phyloP scores from a whole-genome alignment of 2,113 vertebrate species.

The Onychostruthus taczanowskii region DNA sequence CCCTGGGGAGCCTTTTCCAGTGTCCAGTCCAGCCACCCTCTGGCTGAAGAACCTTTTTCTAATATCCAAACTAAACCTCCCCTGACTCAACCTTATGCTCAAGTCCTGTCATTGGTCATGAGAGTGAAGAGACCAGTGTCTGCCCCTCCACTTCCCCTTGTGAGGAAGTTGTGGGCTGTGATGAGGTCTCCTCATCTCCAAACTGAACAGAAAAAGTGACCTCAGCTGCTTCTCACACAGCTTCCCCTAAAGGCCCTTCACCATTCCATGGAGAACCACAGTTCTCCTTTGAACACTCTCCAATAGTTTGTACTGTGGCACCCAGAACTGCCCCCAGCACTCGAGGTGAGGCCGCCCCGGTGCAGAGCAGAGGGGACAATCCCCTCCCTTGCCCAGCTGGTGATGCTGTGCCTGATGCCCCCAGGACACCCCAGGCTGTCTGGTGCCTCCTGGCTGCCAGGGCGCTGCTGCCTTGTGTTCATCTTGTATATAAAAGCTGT shows the following conservation, averaged over 20 bases:
- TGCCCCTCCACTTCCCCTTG: neutral
- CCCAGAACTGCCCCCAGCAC: neutral
- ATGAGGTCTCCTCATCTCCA: neutral
- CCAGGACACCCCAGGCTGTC: neutral
- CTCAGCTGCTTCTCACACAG: fast-evolving
- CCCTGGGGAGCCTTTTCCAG: neutral
- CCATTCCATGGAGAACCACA: neutral
- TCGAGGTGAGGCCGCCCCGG: fast-evolving
- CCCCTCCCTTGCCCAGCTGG: fast-evolving
- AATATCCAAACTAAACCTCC: neutral
- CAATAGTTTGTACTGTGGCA: neutral
- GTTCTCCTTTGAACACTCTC: neutral
- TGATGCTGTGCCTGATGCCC: neutral
- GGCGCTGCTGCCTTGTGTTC: neutral
- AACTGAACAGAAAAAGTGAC: neutral
- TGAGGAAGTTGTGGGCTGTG: neutral
- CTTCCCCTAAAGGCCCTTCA: neutral
- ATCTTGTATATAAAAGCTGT: neutral
- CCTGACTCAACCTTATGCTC: neutral
- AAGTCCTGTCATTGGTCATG: neutral
- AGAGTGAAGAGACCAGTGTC: neutral
- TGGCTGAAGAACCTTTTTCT: neutral
- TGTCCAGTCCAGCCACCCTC: neutral
- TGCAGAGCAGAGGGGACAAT: neutral
- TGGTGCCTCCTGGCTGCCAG: neutral